Base-by-base conservation (phyloP, 2,888 invertebrate species). In the Liodrosophila aerea region DNA sequence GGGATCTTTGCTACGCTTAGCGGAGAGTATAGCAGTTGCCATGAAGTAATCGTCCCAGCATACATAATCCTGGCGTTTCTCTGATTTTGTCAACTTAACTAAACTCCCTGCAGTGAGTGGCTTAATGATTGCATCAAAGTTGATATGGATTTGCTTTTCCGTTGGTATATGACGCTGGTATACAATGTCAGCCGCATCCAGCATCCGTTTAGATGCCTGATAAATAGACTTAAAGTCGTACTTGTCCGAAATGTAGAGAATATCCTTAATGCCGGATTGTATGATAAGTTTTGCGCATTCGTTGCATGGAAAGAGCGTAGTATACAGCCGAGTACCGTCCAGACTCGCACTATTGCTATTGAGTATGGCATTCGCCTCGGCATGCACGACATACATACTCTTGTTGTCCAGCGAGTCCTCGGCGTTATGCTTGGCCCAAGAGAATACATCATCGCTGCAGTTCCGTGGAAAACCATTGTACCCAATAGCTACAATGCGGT, bases 261-360 rank as follows among this genome's bases (percentile, higher is more conserved):
- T 92, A 86, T 94, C 93, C 45, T 90, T 93, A 29, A 98, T 96
- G 0, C 98, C 96, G 0, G 97, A 94, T 87, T 99, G 99, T 75
- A 99, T 97, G 29, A 99, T 97, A 27, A 98, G 91, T 90, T 99
- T 99, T 0, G 98, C 96, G 91, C 99, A 99, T 89, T 98, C 98
- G 87, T 98, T 98, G 89, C 99, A 99, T 0, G 99, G 99, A 89
- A 98, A 99, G 12, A 98, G 90, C 0, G 94, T 95, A 0, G 97
- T 96, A 87, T 97, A 99, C 0, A 99, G 93, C 0, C 93, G 93
- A 85, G 97, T 97, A 67, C 93, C 93, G 73, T 93, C 93, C 0
- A 98, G 92, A 22, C 22, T 22, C 3, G 22, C 22, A 5, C 22
- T 92, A 88, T 97, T 97, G 88, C 95, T 97, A 89, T 99, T 99